Conservation (phyloP, 2,113 vertebrate genomes). For the Mohoua ochrocephala region DNA sequence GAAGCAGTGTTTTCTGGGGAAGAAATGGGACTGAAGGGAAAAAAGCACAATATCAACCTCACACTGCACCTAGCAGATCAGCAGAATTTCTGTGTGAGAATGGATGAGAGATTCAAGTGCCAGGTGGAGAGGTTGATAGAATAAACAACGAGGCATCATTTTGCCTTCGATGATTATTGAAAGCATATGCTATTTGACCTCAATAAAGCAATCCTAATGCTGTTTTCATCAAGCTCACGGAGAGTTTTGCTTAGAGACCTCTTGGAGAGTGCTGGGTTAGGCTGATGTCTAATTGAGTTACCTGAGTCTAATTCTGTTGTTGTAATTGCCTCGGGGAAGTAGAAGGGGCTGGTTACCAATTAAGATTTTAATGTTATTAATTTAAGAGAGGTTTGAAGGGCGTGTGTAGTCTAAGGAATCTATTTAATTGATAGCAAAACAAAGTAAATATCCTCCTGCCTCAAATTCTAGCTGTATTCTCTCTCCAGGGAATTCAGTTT, state of each 20-base stretch:
- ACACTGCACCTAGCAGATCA: not conserved
- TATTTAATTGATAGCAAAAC: conserved; percentile 23
- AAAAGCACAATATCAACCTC: not conserved
- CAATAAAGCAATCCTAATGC: not conserved
- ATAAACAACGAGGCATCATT: not conserved
- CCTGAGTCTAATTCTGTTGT: conserved; percentile 35
- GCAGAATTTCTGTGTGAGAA: not conserved
- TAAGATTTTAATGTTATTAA: conserved; percentile 42
- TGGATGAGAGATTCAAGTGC: not conserved
- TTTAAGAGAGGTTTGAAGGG: conserved; percentile 28
- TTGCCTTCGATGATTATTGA: not conserved
- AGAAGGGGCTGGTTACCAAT: conserved; percentile 35
- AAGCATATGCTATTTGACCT: not conserved
- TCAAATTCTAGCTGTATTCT: not conserved
- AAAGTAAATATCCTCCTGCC: not conserved
- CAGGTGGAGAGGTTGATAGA: not conserved
- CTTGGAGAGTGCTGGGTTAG: not conserved
- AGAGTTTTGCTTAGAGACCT: not conserved
- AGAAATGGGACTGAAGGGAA: not conserved
- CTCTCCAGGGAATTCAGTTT: not conserved
- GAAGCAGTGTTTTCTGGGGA: not conserved
- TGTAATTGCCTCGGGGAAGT: conserved; percentile 15
- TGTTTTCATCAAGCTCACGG: not conserved
- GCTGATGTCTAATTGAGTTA: conserved; percentile 33
- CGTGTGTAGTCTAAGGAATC: not conserved